Conservation (phyloP, 2,113 vertebrate genomes). For the Amblyornis subalaris region DNA sequence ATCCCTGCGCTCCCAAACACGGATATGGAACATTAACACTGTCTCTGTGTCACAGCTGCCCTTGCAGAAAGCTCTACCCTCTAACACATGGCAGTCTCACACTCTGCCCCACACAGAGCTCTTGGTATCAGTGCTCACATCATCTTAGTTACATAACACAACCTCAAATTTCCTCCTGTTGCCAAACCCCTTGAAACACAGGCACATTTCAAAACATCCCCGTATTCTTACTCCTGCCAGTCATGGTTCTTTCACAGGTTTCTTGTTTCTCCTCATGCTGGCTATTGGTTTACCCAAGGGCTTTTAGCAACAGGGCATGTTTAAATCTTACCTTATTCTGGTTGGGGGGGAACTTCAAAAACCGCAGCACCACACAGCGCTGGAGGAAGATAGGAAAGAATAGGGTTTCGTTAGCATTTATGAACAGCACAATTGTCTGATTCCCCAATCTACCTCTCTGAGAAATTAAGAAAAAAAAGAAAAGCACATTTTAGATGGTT, state of each 20-base stretch:
- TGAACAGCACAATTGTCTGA: not conserved
- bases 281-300: not conserved
- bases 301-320: not conserved
- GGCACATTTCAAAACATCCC: not conserved
- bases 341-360: conserved; percentile 87
- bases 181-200: not conserved
- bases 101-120: not conserved
- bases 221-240: not conserved
- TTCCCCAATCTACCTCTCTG: not conserved
- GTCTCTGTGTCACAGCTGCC: not conserved
- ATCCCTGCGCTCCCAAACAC: rapidly evolving
- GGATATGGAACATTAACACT: rapidly evolving
- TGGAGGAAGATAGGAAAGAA: conserved; percentile 48
- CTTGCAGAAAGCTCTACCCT: not conserved
- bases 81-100: not conserved
- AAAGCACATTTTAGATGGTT: not conserved
- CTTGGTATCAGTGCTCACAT: not conserved
- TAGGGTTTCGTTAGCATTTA: not conserved
- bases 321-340: conserved; percentile 78
- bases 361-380: conserved; percentile 90
- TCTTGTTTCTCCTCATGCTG: not conserved
- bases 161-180: not conserved
- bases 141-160: not conserved
- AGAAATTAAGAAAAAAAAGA: not conserved
- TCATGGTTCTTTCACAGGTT: not conserved